Evolutionary conservation across 2,797 vertebrate genomes (phyloP), one percentile per base, ranked within the genome.

Genomic region (Mus minutoides): DNA sequence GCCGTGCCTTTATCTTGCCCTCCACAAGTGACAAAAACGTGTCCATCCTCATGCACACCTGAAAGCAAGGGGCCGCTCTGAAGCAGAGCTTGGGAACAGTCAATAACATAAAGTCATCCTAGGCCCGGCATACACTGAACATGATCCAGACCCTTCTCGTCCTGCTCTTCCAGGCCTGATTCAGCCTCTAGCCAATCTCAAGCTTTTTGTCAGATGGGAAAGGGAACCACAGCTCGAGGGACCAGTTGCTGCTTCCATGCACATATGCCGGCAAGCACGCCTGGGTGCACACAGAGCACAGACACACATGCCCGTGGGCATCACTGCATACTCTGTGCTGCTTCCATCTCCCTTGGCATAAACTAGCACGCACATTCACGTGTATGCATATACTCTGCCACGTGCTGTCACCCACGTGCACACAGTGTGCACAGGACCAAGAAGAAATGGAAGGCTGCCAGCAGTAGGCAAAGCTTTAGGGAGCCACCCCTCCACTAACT

Each of bases 381-480:
- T 96, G 96, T 79, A 60, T 54, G 52, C 49, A 75, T 21, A 84
- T 62, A 80, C 62, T 79, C 96, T 92, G 88, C 92, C 97, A 97
- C 75, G 92, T 97, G 97, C 94, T 92, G 24, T 96, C 92, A 96
- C 93, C 85, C 96, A 97, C 96, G 92, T 91, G 92, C 96, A 97
- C 96, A 87, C 90, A 93, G 86, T 80, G 60, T 97, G 96, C 97
- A 95, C 75, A 89, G 86, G 95, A 97, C 92, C 94, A 62, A 93
- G 92, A 97, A 96, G 93, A 93, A 86, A 67, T 93, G 94, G 96
- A 92, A n/a, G 71, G 40, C 75, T 95, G 97, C 95, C 94, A 95
- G 91, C 90, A 94, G 94, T 85, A 96, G 90, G 88, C 94, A 67
- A 86, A 83, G 92, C 92, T 94, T 78, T 95, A 46, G 62, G 5